Evolutionary conservation across 2,113 vertebrate genomes (phyloP).

Genomic region (Megaceryle maxima): DNA sequence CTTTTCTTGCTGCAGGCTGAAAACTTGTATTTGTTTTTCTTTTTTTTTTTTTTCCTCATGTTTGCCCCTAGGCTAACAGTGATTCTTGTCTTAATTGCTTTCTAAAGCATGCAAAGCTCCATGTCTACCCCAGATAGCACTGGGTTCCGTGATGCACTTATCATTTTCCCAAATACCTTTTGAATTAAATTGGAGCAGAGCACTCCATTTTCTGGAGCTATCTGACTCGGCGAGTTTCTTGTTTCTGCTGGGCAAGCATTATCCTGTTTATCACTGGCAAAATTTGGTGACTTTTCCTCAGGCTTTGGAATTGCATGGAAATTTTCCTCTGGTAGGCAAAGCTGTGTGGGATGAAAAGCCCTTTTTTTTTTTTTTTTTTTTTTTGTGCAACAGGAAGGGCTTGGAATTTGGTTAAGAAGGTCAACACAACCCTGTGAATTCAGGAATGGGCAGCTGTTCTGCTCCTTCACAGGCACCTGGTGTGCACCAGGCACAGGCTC

Average conservation of each 20-base stretch:
- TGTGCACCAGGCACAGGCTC: too few relatives aligned
- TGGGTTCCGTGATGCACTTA: background rate
- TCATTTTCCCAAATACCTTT: slow-evolving; percentile 32
- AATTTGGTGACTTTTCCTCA: background rate
- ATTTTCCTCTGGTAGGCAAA: background rate
- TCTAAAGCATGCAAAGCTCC: background rate
- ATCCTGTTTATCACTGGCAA: background rate
- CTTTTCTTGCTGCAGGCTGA: background rate
- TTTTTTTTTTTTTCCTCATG: background rate
- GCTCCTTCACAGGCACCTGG: background rate
- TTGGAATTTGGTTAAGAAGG: background rate
- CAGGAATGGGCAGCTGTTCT: background rate
- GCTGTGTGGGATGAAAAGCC: background rate
- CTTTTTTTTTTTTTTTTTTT: background rate
- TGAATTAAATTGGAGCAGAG: slow-evolving; percentile 23
- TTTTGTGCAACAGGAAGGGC: background rate
- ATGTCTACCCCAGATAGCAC: background rate
- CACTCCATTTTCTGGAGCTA: background rate
- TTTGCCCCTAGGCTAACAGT: background rate
- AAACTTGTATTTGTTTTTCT: background rate
- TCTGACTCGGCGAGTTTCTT: background rate
- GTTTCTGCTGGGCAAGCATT: background rate
- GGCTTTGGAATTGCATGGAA: background rate
- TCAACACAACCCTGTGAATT: background rate
- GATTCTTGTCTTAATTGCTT: slow-evolving; percentile 3